These are phyloP conservation scores for Anoncus sp. DNA, from an alignment of 2,888 invertebrate species.

Conservation along the genomic window DNA sequence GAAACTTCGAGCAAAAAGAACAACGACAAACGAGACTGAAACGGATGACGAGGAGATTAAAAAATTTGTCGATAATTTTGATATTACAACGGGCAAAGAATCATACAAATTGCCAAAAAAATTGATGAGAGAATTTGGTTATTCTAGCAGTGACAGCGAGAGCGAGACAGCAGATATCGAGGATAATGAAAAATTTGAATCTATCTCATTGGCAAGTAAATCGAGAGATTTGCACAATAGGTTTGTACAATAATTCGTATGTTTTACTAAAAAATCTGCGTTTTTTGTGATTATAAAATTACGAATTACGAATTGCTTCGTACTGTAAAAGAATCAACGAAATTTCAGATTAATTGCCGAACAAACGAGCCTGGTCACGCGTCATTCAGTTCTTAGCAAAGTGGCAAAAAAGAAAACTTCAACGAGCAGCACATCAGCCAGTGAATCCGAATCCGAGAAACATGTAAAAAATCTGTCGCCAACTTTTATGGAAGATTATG, in stretches of 20 bases:
- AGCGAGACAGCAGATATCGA: conserved; percentile 50
- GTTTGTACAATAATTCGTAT: conserved; percentile 65
- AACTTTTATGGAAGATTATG: conserved; percentile 15
- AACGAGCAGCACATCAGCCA: conserved; percentile 41
- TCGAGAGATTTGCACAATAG: conserved; percentile 76
- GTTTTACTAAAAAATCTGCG: conserved; percentile 71
- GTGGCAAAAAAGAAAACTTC: conserved; percentile 33
- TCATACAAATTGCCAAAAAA: conserved; percentile 66
- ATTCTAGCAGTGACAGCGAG: conserved; percentile 69
- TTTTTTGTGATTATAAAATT: conserved; percentile 5
- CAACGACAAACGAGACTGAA: conserved; percentile 58
- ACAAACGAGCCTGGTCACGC: not conserved
- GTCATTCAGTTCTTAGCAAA: conserved; percentile 27
- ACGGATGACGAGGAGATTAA: conserved; percentile 55
- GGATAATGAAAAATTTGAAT: conserved; percentile 29
- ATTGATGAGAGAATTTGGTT: conserved; percentile 66
- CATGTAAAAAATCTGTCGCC: conserved; percentile 35
- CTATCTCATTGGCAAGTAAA: conserved; percentile 63
- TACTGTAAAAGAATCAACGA: conserved; percentile 22
- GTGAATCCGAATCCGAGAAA: conserved; percentile 62
- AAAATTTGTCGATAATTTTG: conserved; percentile 56
- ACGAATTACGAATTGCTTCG: conserved; percentile 14
- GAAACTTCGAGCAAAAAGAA: conserved; percentile 44
- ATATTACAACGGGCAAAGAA: conserved; percentile 53
- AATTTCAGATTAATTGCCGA: conserved; percentile 69